Evolutionary conservation across 2,797 vertebrate genomes (phyloP), one percentile per base, ranked within the genome.

Genomic region (Channa striata): DNA sequence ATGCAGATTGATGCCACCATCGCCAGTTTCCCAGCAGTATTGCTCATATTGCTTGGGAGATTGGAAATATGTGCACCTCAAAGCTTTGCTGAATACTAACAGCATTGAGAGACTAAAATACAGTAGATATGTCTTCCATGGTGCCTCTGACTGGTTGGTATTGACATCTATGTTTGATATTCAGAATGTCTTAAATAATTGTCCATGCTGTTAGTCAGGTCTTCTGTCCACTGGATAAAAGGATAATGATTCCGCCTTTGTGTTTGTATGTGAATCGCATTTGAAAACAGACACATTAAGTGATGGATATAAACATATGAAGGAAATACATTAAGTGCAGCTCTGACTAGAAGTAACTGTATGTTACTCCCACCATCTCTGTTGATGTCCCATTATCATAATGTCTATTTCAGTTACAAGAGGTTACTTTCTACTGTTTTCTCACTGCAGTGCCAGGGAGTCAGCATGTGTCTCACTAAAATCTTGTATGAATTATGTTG

Each of bases 281-380:
- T 49, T 67, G 19, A n/a, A 33, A 69, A 66, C 40, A 66, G n/a
- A 14, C n/a, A 69, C 69, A 82, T 71, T 14, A 74, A 67, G 30
- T 50, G 70, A 77, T 59, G 33, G 23, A 61, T 86, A 84, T 60
- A 62, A 70, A 68, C 66, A 77, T 72, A 80, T 59, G 36, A 42
- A 74, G 69, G 44, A 60, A 77, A 67, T 63, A 58, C 75, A 80
- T 63, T 70, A 62, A 85, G 80, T 69, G 60, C 64, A 71, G 59
- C 68, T 57, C 50, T 62, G 68, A 59, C 62, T 43, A 36, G 53
- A 57, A 76, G n/a, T n/a, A n/a, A 84, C 85, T 74, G 73, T 54
- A 52, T 43, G 66, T 77, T 48, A 56, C 81, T 81, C 81, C 64
- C 68, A 72, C 68, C 62, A 36, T 69, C 49, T 75, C 79, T 68